phyloP scores from a whole-genome alignment of 2,888 invertebrate genomes.

The Ptychoptera contaminata region DNA sequence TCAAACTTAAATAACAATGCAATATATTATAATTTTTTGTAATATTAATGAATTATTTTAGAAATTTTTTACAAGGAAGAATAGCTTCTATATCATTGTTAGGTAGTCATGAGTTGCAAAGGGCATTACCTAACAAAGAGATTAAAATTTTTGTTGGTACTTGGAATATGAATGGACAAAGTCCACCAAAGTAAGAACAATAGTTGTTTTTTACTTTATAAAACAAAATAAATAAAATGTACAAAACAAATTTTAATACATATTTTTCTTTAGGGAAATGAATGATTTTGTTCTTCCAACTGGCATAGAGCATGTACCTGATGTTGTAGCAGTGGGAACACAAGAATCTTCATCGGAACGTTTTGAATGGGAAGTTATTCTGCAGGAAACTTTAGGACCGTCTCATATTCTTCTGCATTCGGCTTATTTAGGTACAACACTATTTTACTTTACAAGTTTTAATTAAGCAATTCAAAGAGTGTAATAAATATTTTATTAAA shows the following conservation, averaged over 20 bases:
- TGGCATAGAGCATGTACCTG: conserved; percentile 71
- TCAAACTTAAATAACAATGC: background rate
- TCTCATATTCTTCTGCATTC: conserved; percentile 84
- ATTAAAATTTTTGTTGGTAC: conserved; percentile 80
- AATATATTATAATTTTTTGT: background rate
- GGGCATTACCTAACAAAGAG: conserved; percentile 72
- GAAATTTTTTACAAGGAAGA: conserved; percentile 66
- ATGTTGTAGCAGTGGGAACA: conserved; percentile 83
- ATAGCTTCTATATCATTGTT: conserved; percentile 66
- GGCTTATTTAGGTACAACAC: conserved; percentile 46
- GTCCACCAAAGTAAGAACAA: conserved; percentile 64
- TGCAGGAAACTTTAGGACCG: conserved; percentile 88
- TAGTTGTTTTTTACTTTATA: too few species aligned
- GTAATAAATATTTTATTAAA: background rate
- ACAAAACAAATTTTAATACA: background rate
- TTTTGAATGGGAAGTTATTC: conserved; percentile 73
- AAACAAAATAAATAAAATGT: background rate
- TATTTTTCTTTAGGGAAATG: conserved; percentile 43
- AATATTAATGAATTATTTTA: conserved; percentile 18
- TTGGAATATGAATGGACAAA: conserved; percentile 95
- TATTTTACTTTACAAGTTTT: background rate
- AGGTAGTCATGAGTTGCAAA: conserved; percentile 70
- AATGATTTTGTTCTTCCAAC: conserved; percentile 83
- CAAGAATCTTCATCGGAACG: conserved; percentile 85
- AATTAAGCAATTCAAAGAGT: background rate